Conservation (phyloP, 2,888 invertebrate genomes). For the Neria commutata region DNA sequence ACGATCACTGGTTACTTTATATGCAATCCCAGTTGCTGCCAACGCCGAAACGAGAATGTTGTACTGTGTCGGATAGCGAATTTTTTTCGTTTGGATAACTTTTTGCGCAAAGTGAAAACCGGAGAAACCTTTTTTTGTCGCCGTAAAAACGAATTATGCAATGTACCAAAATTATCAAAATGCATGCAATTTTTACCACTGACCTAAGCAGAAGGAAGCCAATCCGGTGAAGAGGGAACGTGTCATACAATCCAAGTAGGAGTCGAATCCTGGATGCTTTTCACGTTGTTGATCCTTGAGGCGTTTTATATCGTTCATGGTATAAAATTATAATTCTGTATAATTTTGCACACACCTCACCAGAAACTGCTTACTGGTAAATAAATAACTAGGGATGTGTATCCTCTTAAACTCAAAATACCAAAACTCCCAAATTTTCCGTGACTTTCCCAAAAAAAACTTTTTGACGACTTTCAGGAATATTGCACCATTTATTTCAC, state of each 20-base stretch:
- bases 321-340: slow-evolving; percentile 23
- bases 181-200: slow-evolving; percentile 9
- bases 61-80: slow-evolving; percentile 55
- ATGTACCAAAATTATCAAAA: slow-evolving; percentile 21
- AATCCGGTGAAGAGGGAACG: slow-evolving; percentile 61
- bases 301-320: slow-evolving; percentile 62
- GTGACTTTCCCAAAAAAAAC: too few species aligned
- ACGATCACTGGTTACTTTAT: slow-evolving; percentile 57
- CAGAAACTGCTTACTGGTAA: neutral
- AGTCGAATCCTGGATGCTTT: slow-evolving; percentile 62
- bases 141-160: slow-evolving; percentile 37
- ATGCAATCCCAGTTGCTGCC: slow-evolving; percentile 54
- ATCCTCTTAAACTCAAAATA: too few species aligned
- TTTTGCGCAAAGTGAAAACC: slow-evolving; percentile 61
- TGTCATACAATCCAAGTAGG: slow-evolving; percentile 63
- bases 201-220: slow-evolving; percentile 62
- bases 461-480: too few species aligned
- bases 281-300: slow-evolving; percentile 61
- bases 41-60: slow-evolving; percentile 58
- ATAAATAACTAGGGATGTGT: too few species aligned
- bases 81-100: slow-evolving; percentile 50
- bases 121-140: slow-evolving; percentile 57
- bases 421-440: too few species aligned
- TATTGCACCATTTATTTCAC: too few species aligned
- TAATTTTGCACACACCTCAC: neutral